Evolutionary conservation across 1,140 invertebrate species (phyloP), one percentile per base, ranked within the genome.

Genomic region (Trypoxylus dichotomus): DNA sequence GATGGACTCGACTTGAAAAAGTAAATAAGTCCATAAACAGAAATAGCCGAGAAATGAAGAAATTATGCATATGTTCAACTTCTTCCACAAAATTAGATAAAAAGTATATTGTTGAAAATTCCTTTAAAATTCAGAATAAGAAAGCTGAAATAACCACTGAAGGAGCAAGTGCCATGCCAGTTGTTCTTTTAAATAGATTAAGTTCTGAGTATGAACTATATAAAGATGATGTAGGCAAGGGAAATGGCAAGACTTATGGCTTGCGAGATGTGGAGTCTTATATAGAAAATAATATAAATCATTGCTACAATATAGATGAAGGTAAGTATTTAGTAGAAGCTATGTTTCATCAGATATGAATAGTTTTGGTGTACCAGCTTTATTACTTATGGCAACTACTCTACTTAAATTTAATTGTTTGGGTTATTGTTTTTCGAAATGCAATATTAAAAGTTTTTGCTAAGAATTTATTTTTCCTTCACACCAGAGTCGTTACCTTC

Each of bases 151-250:
- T 24, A 63, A 11, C 2, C 1, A 24, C 15, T 11, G 21, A 63
- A 63, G 21, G 11, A 24, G 11, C 15, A 10, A 13, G 11, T n/a
- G 11, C 11, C 15, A 47, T 1, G 19, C 58, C 58, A 24, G 19
- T 63, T n/a, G 58, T 63, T 63, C 58, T 24, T 21, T 63, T 63
- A 11, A 63, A 63, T 24, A n/a, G 19, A 63, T 63, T 63, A 63
- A 63, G 60, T 27, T 63, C 60, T 25, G 60, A 63, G 24, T 63
- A 25, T 63, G 60, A 63, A 27, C 24, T 63, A 63, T 63, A 11
- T 19, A 63, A 24, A 24, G 21, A 21, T 0, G 10, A 11, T 63
- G 1, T 11, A 63, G 5, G 3, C 21, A 11, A 24, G 5, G 25
- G 6, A 63, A 63, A 63, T 24, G 21, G 0, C 6, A 25, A 63